Base-by-base conservation (phyloP, 2,113 vertebrate species). In the Trichechus manatus region DNA sequence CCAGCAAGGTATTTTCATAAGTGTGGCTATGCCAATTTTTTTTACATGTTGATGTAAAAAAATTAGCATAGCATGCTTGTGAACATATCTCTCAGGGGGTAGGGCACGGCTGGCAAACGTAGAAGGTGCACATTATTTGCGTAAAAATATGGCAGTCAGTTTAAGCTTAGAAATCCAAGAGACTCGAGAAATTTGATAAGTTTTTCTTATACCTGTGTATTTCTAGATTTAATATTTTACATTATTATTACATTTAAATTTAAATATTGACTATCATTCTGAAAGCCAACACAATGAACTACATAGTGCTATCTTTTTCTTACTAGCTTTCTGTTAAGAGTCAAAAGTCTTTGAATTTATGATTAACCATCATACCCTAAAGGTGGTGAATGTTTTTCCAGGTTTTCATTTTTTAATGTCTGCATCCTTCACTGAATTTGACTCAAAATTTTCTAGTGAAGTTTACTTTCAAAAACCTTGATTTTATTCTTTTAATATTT, bases 331-430 rank as follows among this genome's bases (percentile, higher is more conserved):
- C 85, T 68, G 93, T 87, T 0, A 0, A 44, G 96, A 96, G 53
- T 95, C 53, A 92, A 92, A 91, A 92, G 87, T 89, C 89, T 97
- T 97, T 97, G 93, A 98, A 97, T 80, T 97, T 92, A 72, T 44
- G 84, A 96, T 96, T 96, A 93, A 50, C 59, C 59, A 93, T 31
- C 87, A 95, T 81, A 75, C 89, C 36, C 89, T 86, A 20, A 66
- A 90, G 93, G 72, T 64, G 42, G 8, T 92, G 83, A 98, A 64
- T 70, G 85, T 91, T 97, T 98, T 97, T 97, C 96, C 97, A 97
- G 87, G 70, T 92, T 95, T 97, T 91, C 5, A 66, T 79, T 94
- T 53, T 97, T 97, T 59, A 92, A 96, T 96, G 86, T 94, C 56
- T 95, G 42, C 78, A 61, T 97, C 89, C 11, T 75, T 68, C 29